Evolutionary conservation across 2,797 vertebrate genomes (phyloP).

Genomic region (Spinus olivaceus): DNA sequence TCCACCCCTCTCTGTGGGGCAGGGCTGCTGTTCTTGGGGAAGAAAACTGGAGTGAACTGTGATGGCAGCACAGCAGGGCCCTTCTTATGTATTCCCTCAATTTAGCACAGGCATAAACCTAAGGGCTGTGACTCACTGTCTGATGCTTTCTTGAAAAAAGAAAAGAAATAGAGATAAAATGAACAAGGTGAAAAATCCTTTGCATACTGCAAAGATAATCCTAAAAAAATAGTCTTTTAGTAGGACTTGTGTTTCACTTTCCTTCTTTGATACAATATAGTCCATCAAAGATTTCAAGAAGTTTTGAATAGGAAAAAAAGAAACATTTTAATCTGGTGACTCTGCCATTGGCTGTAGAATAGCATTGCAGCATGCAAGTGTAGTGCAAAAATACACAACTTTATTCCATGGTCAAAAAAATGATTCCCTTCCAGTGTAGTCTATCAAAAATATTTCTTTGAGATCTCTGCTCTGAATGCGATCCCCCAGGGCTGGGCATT

Average conservation of each 20-base stretch:
- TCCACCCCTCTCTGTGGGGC: fast-evolving
- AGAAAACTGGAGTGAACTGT: neutral
- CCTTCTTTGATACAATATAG: neutral
- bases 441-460: neutral
- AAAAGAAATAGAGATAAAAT: neutral
- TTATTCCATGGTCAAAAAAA: neutral
- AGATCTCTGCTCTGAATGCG: neutral
- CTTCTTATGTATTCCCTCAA: neutral
- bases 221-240: neutral
- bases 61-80: neutral
- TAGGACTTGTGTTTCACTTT: neutral
- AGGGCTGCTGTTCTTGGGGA: neutral
- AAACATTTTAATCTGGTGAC: neutral
- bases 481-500: neutral
- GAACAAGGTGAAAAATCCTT: neutral
- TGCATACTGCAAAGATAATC: neutral
- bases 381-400: neutral
- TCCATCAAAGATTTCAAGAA: neutral
- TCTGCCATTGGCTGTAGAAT: neutral
- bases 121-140: neutral
- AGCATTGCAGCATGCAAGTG: neutral
- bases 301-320: neutral
- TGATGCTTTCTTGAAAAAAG: neutral
- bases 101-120: neutral
- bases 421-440: neutral